Evolutionary conservation across 2,113 vertebrate genomes (phyloP), one percentile per base, ranked within the genome.

Genomic region (Symphodus melops): DNA sequence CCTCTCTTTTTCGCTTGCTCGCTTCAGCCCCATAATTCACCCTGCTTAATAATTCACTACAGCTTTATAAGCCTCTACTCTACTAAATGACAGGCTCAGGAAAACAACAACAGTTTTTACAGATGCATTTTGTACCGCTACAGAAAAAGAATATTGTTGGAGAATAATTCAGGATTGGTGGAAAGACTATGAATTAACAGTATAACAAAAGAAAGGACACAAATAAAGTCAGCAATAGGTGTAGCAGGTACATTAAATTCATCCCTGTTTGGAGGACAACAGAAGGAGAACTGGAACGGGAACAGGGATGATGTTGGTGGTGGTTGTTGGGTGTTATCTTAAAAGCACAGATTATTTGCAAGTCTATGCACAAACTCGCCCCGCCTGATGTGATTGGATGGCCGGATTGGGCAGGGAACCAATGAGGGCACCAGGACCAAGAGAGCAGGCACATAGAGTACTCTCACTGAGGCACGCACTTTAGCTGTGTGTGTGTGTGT

Each of bases 31-130:
- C 77, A 90, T 91, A 91, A 90, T 91, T 89, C 91, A 90, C 89
- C 91, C 85, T 91, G 83, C 83, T 93, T 92, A 93, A 93, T 92
- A 93, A 93, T 93, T 93, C 88, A 93, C 81, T 70, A 86, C 79
- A 79, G 86, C 78, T 91, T 89, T 79, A 89, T 81, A 86, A 86
- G 81, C 75, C 77, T 89, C 83, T 66, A 67, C 85, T 88, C 77
- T 59, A 63, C 79, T 72, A 86, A 88, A 88, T 75, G 65, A 90
- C 84, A 68, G 33, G 80, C 66, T 76, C 67, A 59, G 70, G 72
- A 55, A 81, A 87, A 87, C 68, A 89, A 82, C 41, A 82, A 67
- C 25, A 55, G 19, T 80, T 77, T 87, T 74, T 56, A 74, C 67
- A 72, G 78, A 65, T 49, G 63, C 23, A 28, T 71, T 80, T 81